Evolutionary conservation across 2,113 vertebrate species (phyloP).

Genomic region (Himantopus leucocephalus): DNA sequence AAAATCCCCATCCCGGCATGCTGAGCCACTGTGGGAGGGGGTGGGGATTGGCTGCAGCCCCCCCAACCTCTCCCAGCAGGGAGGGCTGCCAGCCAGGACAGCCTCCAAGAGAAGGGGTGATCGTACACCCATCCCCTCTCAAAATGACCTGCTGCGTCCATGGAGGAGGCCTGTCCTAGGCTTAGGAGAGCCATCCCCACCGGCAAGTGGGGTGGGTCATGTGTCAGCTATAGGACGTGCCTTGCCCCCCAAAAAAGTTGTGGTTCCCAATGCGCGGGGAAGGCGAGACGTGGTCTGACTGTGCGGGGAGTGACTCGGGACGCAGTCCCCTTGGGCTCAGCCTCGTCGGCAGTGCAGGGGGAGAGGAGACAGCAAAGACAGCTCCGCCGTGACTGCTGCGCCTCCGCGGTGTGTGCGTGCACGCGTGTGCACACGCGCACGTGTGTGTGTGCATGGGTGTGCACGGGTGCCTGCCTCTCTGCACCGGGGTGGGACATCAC

Average conservation of each 20-base stretch:
- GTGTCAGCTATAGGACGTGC: not conserved
- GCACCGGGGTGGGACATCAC: accelerated
- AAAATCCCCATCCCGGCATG: not conserved
- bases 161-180: not conserved
- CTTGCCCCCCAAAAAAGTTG: not conserved
- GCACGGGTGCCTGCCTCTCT: not conserved
- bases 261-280: not conserved
- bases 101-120: not conserved
- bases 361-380: not conserved
- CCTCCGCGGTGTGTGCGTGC: not conserved
- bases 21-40: not conserved
- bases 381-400: not conserved
- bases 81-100: not conserved
- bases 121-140: not conserved
- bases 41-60: not conserved
- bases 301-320: not conserved
- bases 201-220: not conserved
- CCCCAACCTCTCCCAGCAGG: not conserved
- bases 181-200: not conserved
- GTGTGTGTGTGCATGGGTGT: not conserved
- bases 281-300: accelerated
- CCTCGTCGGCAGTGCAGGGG: not conserved
- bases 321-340: not conserved
- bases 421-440: accelerated
- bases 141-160: not conserved